Percentiles rank a stretch among this genome's conserved stretches.
These are phyloP conservation scores for Microcebus jonahi DNA, from an alignment of 2,113 vertebrate species.

Conservation along the genomic window DNA sequence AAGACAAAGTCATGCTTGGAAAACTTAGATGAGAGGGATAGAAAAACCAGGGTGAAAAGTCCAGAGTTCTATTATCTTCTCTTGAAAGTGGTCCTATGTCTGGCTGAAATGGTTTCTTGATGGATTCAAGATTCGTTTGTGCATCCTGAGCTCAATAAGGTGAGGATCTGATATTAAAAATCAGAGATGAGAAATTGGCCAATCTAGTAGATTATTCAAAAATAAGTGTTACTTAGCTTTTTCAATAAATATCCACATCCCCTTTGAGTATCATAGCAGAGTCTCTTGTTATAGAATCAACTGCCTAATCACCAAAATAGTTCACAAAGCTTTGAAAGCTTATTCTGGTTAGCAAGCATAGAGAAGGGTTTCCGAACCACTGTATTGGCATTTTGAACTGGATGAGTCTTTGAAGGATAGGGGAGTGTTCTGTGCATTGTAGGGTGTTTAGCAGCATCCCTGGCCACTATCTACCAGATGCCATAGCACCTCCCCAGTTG, in stretches of 20 bases:
- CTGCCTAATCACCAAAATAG: not conserved
- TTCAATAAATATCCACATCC: not conserved
- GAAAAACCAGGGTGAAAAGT: not conserved
- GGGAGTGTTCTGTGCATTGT: not conserved
- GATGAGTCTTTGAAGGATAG: not conserved
- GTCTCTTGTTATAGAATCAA: not conserved
- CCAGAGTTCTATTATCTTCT: not conserved
- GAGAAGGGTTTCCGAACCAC: not conserved
- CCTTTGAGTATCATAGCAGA: not conserved
- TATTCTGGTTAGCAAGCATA: not conserved
- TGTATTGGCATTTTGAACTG: not conserved
- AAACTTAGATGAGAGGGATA: not conserved
- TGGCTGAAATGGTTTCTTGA: not conserved
- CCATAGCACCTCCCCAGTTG: not conserved
- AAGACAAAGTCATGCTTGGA: not conserved
- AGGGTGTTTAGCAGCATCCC: not conserved
- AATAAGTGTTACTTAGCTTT: not conserved
- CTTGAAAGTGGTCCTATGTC: not conserved
- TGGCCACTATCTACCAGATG: not conserved
- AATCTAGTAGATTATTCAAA: not conserved
- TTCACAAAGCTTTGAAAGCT: not conserved
- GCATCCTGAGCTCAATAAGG: not conserved
- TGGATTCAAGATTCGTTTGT: not conserved
- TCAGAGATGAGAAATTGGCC: not conserved
- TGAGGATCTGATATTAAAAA: constrained; percentile 5